Percentiles rank a stretch among this genome's conserved stretches.
phyloP scores from a whole-genome alignment of 2,888 invertebrate genomes.

The Ennomos quercinarius region DNA sequence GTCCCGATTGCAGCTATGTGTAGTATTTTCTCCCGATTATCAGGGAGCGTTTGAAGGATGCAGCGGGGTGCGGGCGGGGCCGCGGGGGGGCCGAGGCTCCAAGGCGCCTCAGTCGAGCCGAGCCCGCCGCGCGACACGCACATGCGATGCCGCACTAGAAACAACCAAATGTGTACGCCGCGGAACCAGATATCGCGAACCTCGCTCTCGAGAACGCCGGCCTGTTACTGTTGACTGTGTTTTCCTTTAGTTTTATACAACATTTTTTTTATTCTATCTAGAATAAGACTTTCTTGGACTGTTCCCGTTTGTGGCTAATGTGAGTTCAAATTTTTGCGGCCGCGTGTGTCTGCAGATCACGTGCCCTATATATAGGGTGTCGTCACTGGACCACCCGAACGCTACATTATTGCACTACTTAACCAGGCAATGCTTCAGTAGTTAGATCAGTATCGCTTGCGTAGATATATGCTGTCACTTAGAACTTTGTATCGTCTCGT shows the following conservation, averaged over 20 bases:
- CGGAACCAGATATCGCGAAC: slow-evolving; percentile 64
- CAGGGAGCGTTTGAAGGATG: slow-evolving; percentile 79
- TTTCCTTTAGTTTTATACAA: slow-evolving; percentile 39
- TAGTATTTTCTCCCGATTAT: slow-evolving; percentile 82
- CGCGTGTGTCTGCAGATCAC: slow-evolving; percentile 70
- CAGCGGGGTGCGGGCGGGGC: slow-evolving; percentile 55
- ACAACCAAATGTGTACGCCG: slow-evolving; percentile 74
- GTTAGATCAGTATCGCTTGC: slow-evolving; percentile 37
- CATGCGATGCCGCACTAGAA: slow-evolving; percentile 57
- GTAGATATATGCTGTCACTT: slow-evolving; percentile 48
- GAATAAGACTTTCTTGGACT: slow-evolving; percentile 69
- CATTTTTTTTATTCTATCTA: slow-evolving; percentile 47
- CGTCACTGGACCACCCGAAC: slow-evolving; percentile 69
- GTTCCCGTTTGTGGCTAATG: slow-evolving; percentile 77
- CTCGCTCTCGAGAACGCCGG: slow-evolving; percentile 50
- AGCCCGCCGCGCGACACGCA: slow-evolving; percentile 60
- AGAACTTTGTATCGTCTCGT: slow-evolving; percentile 50
- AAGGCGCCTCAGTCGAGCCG: slow-evolving; percentile 74
- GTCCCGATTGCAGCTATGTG: slow-evolving; percentile 77
- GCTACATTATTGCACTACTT: slow-evolving; percentile 61
- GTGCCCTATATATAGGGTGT: slow-evolving; percentile 78
- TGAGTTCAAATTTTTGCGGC: slow-evolving; percentile 72
- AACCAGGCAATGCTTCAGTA: slow-evolving; percentile 68
- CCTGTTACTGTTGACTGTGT: slow-evolving; percentile 72
- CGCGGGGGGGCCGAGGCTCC: slow-evolving; percentile 34